Percentiles rank a stretch among this genome's conserved stretches.
Conservation (phyloP, 1,140 invertebrate genomes). For the Elymnias hypermnestra region DNA sequence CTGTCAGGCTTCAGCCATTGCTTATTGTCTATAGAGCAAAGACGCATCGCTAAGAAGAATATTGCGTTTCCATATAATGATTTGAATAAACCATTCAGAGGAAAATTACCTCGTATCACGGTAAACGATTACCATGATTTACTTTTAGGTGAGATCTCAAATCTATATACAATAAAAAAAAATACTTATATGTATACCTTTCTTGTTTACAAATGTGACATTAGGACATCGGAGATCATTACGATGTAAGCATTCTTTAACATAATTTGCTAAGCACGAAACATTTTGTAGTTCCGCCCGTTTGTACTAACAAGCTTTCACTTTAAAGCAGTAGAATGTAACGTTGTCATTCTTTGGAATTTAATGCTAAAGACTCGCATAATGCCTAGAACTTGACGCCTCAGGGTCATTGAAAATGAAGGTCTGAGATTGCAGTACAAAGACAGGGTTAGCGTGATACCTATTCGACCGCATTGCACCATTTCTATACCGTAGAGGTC, state of each 20-base stretch:
- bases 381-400: slow-evolving; percentile 28
- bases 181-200: no score
- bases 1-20: no score
- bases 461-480: slow-evolving; percentile 52
- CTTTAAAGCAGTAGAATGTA: slow-evolving; percentile 5
- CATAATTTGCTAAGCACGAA: slow-evolving; percentile 16
- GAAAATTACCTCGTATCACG: no score
- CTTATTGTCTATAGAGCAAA: no score
- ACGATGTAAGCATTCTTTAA: slow-evolving; percentile 29
- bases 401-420: slow-evolving; percentile 29
- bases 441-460: slow-evolving; percentile 45
- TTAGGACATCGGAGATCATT: slow-evolving; percentile 30
- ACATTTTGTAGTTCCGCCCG: slow-evolving; percentile 9
- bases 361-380: slow-evolving; percentile 19
- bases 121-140: no score
- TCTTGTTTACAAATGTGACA: slow-evolving; percentile 21
- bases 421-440: slow-evolving; percentile 47
- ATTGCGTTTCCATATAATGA: no score
- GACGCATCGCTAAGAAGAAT: no score
- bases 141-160: no score
- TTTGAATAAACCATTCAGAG: no score
- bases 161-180: no score
- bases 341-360: slow-evolving; percentile 17
- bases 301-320: slow-evolving; percentile 1
- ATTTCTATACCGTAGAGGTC: slow-evolving; percentile 41